A percentile compares a stretch with the other conserved stretches of the same genome.
These are phyloP conservation scores for Telmatochromis bifrenatus DNA, from an alignment of 2,113 vertebrate genomes.

Conservation along the genomic window DNA sequence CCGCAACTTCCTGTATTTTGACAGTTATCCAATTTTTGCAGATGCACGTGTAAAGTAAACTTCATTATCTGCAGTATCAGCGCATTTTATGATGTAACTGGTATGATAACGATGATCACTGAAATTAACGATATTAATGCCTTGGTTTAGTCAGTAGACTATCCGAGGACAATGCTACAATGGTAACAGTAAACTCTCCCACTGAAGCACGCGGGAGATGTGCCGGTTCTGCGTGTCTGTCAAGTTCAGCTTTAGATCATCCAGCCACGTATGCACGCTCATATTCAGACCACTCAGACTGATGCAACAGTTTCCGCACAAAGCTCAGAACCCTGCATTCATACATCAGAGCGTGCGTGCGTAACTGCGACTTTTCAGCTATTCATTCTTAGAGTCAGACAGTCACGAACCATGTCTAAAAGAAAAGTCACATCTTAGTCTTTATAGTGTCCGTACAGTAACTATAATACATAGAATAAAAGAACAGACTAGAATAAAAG, in stretches of 20 bases:
- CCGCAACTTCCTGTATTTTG: neutral
- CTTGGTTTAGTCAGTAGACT: neutral
- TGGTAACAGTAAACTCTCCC: neutral
- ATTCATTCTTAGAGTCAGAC: neutral
- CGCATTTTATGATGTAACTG: neutral
- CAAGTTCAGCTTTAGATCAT: neutral
- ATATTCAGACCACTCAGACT: constrained; percentile 17
- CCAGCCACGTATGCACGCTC: constrained; percentile 54
- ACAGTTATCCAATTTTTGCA: neutral
- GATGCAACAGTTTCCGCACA: constrained; percentile 52
- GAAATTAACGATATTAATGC: neutral
- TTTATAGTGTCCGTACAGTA: neutral
- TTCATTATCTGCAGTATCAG: neutral
- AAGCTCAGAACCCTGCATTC: neutral
- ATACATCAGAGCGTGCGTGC: neutral
- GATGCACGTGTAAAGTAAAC: neutral
- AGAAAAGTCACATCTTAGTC: neutral
- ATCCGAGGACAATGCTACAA: neutral
- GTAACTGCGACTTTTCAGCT: neutral
- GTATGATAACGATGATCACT: neutral
- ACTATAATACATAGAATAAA: neutral
- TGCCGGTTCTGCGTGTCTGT: neutral
- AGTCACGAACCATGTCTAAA: neutral
- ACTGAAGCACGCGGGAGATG: neutral
- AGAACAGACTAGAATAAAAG: neutral